phyloP scores from a whole-genome alignment of 2,113 vertebrate species.

The Halichoerus grypus region DNA sequence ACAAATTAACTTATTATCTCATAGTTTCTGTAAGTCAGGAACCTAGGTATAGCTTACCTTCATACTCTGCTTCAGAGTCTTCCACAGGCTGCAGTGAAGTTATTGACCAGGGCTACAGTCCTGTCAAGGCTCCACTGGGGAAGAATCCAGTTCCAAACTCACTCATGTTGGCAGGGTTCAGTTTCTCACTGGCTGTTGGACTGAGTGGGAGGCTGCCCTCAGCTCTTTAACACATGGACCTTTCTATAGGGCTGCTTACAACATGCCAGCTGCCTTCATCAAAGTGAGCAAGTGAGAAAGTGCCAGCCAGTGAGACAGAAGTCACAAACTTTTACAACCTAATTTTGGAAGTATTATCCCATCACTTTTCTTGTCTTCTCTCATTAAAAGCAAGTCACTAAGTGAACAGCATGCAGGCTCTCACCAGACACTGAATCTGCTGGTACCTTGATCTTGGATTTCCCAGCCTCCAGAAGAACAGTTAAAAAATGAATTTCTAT shows the following conservation, averaged over 20 bases:
- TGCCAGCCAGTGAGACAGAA: conserved; percentile 25
- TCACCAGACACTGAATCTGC: background rate
- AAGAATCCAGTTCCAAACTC: background rate
- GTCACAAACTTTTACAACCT: conserved; percentile 30
- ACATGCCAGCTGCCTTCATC: background rate
- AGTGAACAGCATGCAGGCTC: background rate
- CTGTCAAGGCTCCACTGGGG: background rate
- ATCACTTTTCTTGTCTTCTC: conserved; percentile 26
- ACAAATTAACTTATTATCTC: conserved; percentile 10
- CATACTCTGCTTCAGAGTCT: background rate
- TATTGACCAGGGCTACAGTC: background rate
- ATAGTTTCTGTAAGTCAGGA: background rate
- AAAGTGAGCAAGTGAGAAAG: conserved; percentile 47
- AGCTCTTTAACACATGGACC: background rate
- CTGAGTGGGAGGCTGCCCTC: background rate
- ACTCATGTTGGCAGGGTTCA: conserved; percentile 14
- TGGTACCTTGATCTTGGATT: background rate
- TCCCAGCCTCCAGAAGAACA: background rate
- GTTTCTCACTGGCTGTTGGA: background rate
- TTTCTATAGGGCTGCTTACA: background rate
- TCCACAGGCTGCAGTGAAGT: background rate
- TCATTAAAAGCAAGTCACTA: conserved; percentile 38
- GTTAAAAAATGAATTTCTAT: conserved; percentile 25
- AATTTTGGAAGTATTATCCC: conserved; percentile 2
- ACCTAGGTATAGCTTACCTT: background rate